Conservation (phyloP, 1,140 invertebrate species). For the Nautilus pompilius region DNA sequence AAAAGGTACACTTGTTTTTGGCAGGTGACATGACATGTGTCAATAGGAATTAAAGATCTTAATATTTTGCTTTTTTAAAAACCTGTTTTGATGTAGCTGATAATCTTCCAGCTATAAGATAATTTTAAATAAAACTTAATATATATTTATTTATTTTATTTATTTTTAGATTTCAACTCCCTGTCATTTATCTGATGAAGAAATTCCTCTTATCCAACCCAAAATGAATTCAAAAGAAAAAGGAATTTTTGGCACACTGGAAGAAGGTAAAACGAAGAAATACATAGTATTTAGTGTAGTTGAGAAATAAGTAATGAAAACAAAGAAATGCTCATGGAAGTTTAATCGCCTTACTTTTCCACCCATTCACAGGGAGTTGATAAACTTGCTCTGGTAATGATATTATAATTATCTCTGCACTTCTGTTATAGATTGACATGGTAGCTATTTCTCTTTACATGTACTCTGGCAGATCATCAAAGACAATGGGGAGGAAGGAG, state of each 20-base stretch:
- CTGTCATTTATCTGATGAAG: conserved; percentile 9
- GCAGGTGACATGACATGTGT: not conserved
- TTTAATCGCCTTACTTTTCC: too few species aligned
- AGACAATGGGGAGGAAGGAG: too few species aligned
- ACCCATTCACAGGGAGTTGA: too few species aligned
- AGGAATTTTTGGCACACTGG: conserved; percentile 12
- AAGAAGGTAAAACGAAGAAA: too few species aligned
- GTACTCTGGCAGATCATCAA: too few species aligned
- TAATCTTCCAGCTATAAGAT: conserved; percentile 8
- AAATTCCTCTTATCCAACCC: conserved; percentile 21
- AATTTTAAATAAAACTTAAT: not conserved
- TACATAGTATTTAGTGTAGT: too few species aligned
- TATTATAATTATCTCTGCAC: too few species aligned
- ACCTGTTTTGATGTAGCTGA: conserved; percentile 12
- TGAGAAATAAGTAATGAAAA: too few species aligned
- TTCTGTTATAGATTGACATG: too few species aligned
- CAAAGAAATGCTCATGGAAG: too few species aligned
- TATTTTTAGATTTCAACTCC: not conserved
- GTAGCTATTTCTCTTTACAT: too few species aligned
- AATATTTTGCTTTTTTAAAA: conserved; percentile 6
- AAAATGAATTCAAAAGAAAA: conserved; percentile 4
- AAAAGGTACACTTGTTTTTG: not conserved
- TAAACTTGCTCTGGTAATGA: too few species aligned
- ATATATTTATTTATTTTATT: not conserved
- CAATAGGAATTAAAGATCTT: conserved; percentile 3